Evolutionary conservation across 2,113 vertebrate species (phyloP), one percentile per base, ranked within the genome.

Genomic region (Perccottus glenii): DNA sequence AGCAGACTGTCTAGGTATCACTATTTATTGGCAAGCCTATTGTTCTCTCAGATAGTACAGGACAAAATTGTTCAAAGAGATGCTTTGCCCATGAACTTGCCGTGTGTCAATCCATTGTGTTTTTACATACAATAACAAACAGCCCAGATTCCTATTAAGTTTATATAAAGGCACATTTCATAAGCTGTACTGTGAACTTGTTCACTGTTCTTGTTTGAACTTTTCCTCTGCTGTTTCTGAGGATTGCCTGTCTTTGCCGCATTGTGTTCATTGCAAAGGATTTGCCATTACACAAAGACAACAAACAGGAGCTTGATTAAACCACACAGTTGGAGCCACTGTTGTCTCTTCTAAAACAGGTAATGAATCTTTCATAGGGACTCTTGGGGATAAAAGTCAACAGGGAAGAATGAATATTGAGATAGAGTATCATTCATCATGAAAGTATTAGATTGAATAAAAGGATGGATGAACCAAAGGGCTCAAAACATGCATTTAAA

Each of bases 271-370:
- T 55, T 14, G 35, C 35, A 12, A 38, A 36, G 3, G 35, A 9
- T 38, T 55, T 55, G 52, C 36, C 52, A n/a, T 15, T 38, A n/a
- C 9, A 51, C 35, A 33, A 36, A 55, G 35, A 9, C 10, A 32
- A 33, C 50, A 52, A 52, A 32, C 52, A 8, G 12, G 3, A 14
- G 7, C 35, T 15, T 55, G 33, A 55, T 55, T 55, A 55, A 6
- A 38, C 6, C 27, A 55, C 52, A 36, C 52, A 15, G 52, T 55
- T 9, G 52, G 52, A 14, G 52, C 52, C 4, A 33, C 3, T 36
- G 7, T 40, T 14, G 12, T 38, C 52, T 38, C 15, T 55, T 55
- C 52, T 36, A n/a, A 55, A 55, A n/a, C 33, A 55, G 52, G 52
- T 38, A 55, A 55, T 55, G 52, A 36, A 55, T 38, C n/a, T 55